Evolutionary conservation across 2,888 invertebrate genomes (phyloP), one percentile per base, ranked within the genome.

Genomic region (Endomychus coccineus): DNA sequence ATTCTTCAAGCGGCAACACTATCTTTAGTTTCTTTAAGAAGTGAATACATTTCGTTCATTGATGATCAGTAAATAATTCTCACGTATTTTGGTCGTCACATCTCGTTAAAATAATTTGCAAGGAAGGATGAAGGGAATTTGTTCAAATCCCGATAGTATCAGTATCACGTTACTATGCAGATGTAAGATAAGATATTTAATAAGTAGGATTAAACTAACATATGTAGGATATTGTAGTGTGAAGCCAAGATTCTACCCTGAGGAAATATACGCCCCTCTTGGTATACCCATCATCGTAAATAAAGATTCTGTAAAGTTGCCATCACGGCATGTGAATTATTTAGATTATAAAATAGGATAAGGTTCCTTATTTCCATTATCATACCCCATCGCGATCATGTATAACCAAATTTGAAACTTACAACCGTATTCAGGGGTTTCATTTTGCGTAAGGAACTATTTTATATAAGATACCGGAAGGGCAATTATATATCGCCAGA

Each of bases 191-290:
- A 59, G 57, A 51, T 59, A 61, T 63, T 58, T 58, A 62, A 63
- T 62, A 61, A 61, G 59, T 56, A 54, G 62, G 62, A 65, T 66
- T 66, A 64, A 62, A 62, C 61, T 61, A 62, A 62, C 63, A 63
- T 62, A 59, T 62, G 62, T 62, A 58, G 49, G 53, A 58, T 59
- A 59, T 61, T 61, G 59, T 61, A 42, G 38, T 49, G 48, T 50
- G 23, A 6, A 14, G 16, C 38, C 24, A 17, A 13, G 14, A 22
- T 16, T 36, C 25, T 19, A 27, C 33, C 39, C 30, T 15, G 28
- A 16, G 29, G 34, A 35, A 27, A 28, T 16, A 22, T 10, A 19
- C 28, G 28, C 25, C 33, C 17, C 32, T 17, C 19, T 28, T 25
- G 27, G 17, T 22, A 28, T 33, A 28, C 28, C 15, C 12, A 15